Base-by-base conservation (phyloP, 2,113 vertebrate genomes). In the Pelecanoides urinatrix region DNA sequence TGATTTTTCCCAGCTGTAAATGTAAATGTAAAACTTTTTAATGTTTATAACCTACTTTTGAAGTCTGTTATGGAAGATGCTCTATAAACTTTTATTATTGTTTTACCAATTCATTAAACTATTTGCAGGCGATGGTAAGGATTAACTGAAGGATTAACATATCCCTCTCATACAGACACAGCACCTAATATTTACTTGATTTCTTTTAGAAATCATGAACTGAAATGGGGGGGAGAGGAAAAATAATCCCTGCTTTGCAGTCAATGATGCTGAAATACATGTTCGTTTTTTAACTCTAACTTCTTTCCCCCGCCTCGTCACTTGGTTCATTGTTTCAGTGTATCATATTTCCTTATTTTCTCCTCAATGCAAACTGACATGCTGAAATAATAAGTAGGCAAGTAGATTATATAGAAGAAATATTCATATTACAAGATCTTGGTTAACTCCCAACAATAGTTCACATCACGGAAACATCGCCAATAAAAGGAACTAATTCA, bases 81-180 rank as follows among this genome's bases (percentile, higher is more conserved):
- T 94, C 42, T 80, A 77, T 26, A 82, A 93, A 65, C 18, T 83
- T 83, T 81, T 62, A 29, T 65, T 79, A 73, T 56, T 93, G 42
- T 85, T 93, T 79, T 61, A 83, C 87, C 59, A 58, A 49, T 68
- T 88, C 38, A 72, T 93, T 94, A 52, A 94, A 83, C 11, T 87
- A 13, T 79, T 91, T 82, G 16, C 27, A 79, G 66, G 32, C 3
- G 27, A 58, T 82, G 26, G 44, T 70, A 38, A 77, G 50, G 83
- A 91, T 95, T 96, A 95, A 62, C 25, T 40, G 40, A 83, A 52
- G 73, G 36, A 95, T 92, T 88, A 94, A 50, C 6, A 20, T 83
- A 91, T 50, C 25, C 61, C 13, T 52, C 25, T 86, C 20, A 12
- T 42, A 32, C 44, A 93, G 59, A 44, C 8, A 32, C 16, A 80